Conservation (phyloP, 2,888 invertebrate species). For the Apamea monoglypha region DNA sequence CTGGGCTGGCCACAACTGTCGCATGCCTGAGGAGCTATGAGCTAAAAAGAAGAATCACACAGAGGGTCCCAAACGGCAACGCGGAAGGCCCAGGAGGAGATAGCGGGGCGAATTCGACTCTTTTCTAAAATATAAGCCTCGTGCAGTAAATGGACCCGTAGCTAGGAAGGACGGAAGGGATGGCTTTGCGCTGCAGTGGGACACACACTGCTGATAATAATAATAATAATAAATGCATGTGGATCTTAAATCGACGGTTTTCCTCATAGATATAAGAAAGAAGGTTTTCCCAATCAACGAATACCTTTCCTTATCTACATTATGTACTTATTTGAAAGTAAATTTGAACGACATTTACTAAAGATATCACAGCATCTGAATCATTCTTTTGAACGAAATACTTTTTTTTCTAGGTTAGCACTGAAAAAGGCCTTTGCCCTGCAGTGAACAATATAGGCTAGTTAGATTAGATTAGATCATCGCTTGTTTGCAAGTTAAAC, state of each 20-base stretch:
- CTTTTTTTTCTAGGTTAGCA: no score
- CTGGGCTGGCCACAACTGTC: background rate
- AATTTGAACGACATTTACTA: background rate
- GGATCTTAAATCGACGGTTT: background rate
- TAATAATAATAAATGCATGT: background rate
- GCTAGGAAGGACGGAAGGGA: background rate
- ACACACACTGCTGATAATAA: background rate
- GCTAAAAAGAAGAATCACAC: background rate
- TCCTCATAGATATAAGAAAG: background rate
- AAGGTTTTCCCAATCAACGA: background rate
- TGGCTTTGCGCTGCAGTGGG: background rate
- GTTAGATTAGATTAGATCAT: background rate
- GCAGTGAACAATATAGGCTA: background rate
- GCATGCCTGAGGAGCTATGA: background rate
- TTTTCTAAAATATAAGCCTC: background rate
- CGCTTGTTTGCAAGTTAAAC: constrained; percentile 3
- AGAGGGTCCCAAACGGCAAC: background rate
- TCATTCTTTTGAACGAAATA: background rate
- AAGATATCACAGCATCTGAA: background rate
- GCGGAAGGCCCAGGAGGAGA: background rate
- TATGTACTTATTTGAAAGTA: background rate
- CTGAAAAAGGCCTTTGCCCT: background rate
- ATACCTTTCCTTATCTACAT: background rate
- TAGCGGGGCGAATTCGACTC: background rate
- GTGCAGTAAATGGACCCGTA: background rate